phyloP scores from a whole-genome alignment of 2,888 invertebrate genomes.

The Ferrisia virgata region DNA sequence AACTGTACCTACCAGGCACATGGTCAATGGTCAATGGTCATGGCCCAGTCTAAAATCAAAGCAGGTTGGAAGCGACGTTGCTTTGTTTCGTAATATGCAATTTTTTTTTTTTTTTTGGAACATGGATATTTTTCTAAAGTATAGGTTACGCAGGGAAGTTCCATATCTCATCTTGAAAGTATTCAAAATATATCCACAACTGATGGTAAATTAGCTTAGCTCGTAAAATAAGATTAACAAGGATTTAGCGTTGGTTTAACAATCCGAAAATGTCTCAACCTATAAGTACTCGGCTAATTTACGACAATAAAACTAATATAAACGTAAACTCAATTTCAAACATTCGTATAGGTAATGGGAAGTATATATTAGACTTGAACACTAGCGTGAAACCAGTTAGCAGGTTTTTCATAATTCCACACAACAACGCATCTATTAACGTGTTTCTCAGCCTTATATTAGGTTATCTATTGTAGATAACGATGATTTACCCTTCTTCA shows the following conservation, averaged over 20 bases:
- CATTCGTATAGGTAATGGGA: not conserved
- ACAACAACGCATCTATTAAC: no score
- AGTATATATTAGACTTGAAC: no score
- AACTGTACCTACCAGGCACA: no score
- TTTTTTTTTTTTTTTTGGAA: no score
- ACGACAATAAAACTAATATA: slow-evolving; percentile 10
- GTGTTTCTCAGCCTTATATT: no score
- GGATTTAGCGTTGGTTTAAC: slow-evolving; percentile 6
- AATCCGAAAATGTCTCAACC: not conserved
- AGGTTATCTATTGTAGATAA: not conserved
- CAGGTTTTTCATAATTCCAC: not conserved
- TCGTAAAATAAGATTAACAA: slow-evolving; percentile 26
- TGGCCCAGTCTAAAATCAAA: not conserved
- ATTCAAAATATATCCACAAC: not conserved
- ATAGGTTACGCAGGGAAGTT: not conserved
- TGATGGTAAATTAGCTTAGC: not conserved
- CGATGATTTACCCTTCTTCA: not conserved
- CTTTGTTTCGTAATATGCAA: not conserved
- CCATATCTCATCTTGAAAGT: not conserved
- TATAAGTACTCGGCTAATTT: slow-evolving; percentile 21
- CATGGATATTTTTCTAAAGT: no score
- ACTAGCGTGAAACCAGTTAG: not conserved
- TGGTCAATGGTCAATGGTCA: no score
- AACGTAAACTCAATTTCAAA: not conserved
- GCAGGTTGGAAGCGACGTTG: not conserved